Evolutionary conservation across 92 coral and sea anemone genomes (phyloP), one percentile per base, ranked within the genome.

Genomic region (Palythoa grandiflora): DNA sequence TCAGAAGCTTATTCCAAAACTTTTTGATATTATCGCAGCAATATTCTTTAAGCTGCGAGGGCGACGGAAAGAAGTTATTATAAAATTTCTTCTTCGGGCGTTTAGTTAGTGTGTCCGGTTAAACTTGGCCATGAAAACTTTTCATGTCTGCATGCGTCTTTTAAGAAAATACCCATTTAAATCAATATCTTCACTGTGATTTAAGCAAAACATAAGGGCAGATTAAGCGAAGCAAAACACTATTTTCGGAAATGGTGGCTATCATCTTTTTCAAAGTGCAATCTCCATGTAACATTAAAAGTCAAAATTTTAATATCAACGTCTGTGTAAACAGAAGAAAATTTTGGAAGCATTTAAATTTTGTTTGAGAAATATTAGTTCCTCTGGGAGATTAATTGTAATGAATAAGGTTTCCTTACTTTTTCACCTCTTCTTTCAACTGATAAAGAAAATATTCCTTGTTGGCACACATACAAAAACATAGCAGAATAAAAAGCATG

Each of bases 271-370:
- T 66, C 21, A 39, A 81, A 65, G 74, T 65, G 9, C 19, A 80
- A 38, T 53, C 38, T 50, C 71, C 36, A 21, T 37, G 55, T 38
- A 68, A 65, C 60, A 81, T 81, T 65, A 81, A 68, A 48, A 81
- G 86, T 81, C 60, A 48, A 66, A 81, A 81, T 44, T 81, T 51
- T 50, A 50, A 36, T 68, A 63, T 37, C 52, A 66, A 65, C 38
- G 75, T 66, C 44, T 81, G 61, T 81, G 86, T 81, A 81, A 81
- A 81, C 61, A 81, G 44, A 44, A 4, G 35, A 4, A 79, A 57
- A 44, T 79, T 80, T 81, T 19, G 75, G 75, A 81, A 81, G 86
- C 60, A 44, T 47, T 81, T 19, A 53, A 77, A 35, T 16, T 63
- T 48, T 14, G 9, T 75, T 36, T 35, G 36, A 40, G 60, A 68